phyloP scores from a whole-genome alignment of 2,113 vertebrate species.

The Melanotaenia duboulayi region DNA sequence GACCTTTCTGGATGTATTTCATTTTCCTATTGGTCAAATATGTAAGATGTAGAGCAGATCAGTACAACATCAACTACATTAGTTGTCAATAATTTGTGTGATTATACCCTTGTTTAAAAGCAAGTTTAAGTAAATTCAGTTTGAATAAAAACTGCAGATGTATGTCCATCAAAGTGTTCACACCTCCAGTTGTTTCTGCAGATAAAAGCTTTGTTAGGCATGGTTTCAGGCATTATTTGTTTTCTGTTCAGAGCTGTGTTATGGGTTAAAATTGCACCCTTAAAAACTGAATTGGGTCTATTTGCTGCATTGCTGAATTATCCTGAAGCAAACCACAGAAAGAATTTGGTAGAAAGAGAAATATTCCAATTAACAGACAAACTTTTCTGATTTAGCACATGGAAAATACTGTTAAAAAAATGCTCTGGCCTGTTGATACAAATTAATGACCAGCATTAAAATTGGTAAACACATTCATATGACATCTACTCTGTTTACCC shows the following conservation, averaged over 20 bases:
- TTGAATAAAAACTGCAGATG: not conserved
- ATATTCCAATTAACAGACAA: constrained; percentile 53
- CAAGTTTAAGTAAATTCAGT: not conserved
- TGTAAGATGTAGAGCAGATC: not conserved
- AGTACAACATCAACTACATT: too few relatives aligned
- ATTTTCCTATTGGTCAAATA: not conserved
- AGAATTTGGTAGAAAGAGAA: constrained; percentile 39
- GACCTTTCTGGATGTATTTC: not conserved
- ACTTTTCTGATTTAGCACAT: constrained; percentile 43
- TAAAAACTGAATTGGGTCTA: constrained; percentile 79
- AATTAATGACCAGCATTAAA: not conserved
- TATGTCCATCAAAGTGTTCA: not conserved
- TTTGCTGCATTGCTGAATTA: constrained; percentile 68
- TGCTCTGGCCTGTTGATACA: constrained; percentile 3
- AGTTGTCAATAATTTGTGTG: too few relatives aligned
- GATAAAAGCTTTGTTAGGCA: constrained; percentile 44
- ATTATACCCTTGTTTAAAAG: too few relatives aligned
- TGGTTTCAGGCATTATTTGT: constrained; percentile 69
- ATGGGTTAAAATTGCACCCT: constrained; percentile 77
- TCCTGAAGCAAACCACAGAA: constrained; percentile 41
- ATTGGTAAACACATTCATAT: too few relatives aligned
- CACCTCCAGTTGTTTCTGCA: not conserved
- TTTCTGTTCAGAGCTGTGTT: constrained; percentile 65
- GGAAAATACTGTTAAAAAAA: constrained; percentile 35
- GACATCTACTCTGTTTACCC: too few relatives aligned